Percentiles rank a stretch among this genome's conserved stretches.
Evolutionary conservation across 2,113 vertebrate genomes (phyloP).

Genomic region (human): DNA sequence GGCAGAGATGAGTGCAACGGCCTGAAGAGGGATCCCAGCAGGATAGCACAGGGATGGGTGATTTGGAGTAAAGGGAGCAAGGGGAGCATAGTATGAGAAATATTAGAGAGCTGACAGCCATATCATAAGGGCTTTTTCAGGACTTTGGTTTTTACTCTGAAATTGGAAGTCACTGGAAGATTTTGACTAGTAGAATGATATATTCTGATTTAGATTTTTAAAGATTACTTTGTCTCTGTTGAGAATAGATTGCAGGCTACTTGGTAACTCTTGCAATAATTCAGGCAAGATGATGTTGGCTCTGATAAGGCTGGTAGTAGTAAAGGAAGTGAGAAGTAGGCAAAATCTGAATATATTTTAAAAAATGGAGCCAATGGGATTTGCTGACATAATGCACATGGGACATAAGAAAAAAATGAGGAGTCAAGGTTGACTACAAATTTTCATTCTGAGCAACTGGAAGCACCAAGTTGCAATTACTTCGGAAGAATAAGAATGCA

Average conservation of each 20-base stretch:
- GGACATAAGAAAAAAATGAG: not conserved
- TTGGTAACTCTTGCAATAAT: not conserved
- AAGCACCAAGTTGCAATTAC: not conserved
- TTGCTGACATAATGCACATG: not conserved
- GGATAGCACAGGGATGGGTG: not conserved
- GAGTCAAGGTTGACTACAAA: not conserved
- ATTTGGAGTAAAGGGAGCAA: not conserved
- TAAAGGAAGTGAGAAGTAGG: not conserved
- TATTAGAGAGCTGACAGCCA: not conserved
- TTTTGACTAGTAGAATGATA: not conserved
- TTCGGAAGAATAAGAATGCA: not conserved
- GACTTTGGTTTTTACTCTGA: not conserved
- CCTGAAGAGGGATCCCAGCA: not conserved
- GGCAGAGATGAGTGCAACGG: not conserved
- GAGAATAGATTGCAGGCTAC: not conserved
- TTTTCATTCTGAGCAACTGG: not conserved
- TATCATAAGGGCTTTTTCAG: not conserved
- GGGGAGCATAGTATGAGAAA: not conserved
- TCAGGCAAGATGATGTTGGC: not conserved
- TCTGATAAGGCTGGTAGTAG: not conserved
- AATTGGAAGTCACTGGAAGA: not conserved
- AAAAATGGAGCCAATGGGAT: not conserved
- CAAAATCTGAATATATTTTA: not conserved
- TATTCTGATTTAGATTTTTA: not conserved
- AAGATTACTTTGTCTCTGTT: slow-evolving; percentile 5